Base-by-base conservation (phyloP, 2,888 invertebrate species). In the Drosophila tripunctata region DNA sequence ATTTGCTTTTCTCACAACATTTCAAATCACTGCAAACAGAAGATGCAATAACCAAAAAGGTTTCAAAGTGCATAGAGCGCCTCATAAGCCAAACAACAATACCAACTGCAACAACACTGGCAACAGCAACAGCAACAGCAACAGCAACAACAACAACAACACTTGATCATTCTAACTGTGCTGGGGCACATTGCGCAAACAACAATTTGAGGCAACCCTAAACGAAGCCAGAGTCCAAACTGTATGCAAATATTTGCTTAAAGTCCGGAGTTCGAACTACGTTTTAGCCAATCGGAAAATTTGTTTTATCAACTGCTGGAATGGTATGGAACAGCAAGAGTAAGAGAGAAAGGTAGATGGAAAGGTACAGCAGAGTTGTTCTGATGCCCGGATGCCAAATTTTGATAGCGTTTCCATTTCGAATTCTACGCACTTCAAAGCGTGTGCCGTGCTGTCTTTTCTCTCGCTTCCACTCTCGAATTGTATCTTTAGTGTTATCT, bases 1-100 rank as follows among this genome's bases (percentile, higher is more conserved):
- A 65, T 87, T 83, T 87, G 74, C 66, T 66, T 81, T 87, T 87
- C 85, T 76, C 85, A 85, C 82, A 87, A 64, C 68, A 75, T 67
- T 82, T 75, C 50, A 58, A 83, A 86, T 77, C 71, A 77, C 80
- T 30, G 68, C 67, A 72, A 64, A 81, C 68, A 78, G 5, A 35
- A 27, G 60, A 75, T 65, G 48, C 60, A 75, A 75, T 44, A 43
- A 31, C 48, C 52, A 45, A 68, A 61, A 70, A 71, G 71, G 71
- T 73, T 75, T 66, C 57, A 54, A 66, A 71, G 71, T 66, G 73
- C 71, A 54, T 17, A 24, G 64, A 47, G 71, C 51, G 48, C 52
- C 40, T 50, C 31, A 54, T 43, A 67, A 44, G 36, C 22, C 60
- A 79, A 82, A 51, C 40, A 73, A 19, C 17, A 50, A 33, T 35